These are phyloP conservation scores for Papilio gigon DNA, from an alignment of 2,888 invertebrate genomes.

Conservation along the genomic window DNA sequence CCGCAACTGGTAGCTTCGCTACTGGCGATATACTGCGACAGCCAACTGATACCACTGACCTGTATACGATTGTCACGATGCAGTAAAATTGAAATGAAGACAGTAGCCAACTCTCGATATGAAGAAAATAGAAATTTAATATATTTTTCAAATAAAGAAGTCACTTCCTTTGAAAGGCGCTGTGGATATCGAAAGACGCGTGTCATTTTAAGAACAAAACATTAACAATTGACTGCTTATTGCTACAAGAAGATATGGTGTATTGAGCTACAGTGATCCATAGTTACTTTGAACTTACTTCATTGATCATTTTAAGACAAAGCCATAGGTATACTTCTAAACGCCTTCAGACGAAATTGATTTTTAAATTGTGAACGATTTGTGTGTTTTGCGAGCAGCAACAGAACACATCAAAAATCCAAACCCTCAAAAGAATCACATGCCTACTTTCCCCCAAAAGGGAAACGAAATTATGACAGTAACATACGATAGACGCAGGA, in stretches of 20 bases:
- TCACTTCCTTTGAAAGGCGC: neutral
- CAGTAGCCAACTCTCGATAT: conserved; percentile 13
- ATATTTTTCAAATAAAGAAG: neutral
- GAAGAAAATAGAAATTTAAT: neutral
- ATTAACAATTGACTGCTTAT: too few species aligned
- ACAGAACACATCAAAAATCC: conserved; percentile 24
- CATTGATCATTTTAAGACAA: neutral
- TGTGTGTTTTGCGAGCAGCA: neutral
- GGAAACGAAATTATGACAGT: conserved; percentile 45
- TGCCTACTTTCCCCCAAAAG: conserved; percentile 42
- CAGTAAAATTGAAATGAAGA: conserved; percentile 16
- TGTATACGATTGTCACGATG: conserved; percentile 18
- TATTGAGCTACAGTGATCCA: too few species aligned
- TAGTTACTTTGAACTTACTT: neutral
- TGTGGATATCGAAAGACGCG: too few species aligned
- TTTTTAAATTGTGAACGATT: neutral
- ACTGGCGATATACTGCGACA: conserved; percentile 47
- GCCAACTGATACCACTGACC: conserved; percentile 46
- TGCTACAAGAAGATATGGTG: too few species aligned
- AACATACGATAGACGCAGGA: conserved; percentile 43
- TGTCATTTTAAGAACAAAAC: too few species aligned
- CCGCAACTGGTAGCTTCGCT: conserved; percentile 13
- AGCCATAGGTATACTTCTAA: neutral
- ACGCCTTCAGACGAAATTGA: neutral
- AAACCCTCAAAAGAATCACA: conserved; percentile 36